Evolutionary conservation across 1,140 invertebrate genomes (phyloP).

Genomic region (Polypedilum vanderplanki): DNA sequence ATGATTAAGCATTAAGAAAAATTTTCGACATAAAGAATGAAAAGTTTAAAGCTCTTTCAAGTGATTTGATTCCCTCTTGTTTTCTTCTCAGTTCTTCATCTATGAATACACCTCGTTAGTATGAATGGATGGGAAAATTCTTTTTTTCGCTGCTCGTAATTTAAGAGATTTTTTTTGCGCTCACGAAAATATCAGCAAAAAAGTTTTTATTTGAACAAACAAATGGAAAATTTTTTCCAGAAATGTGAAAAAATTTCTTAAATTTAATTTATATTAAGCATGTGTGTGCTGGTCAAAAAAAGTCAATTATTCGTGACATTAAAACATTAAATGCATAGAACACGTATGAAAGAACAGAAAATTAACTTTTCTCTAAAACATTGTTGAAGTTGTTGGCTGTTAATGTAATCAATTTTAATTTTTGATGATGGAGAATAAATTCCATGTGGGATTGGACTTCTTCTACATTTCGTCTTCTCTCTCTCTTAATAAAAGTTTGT

Average conservation of each 20-base stretch:
- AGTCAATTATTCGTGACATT: conserved; percentile 24
- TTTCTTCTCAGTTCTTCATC: neutral
- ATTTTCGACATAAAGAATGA: too few species aligned
- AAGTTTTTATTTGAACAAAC: neutral
- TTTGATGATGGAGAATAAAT: neutral
- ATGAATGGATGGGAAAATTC: neutral
- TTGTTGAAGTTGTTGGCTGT: neutral
- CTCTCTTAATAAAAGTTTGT: neutral
- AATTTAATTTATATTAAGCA: too few species aligned
- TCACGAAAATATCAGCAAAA: neutral
- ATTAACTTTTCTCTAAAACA: neutral
- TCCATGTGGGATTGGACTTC: neutral
- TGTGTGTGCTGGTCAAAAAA: neutral
- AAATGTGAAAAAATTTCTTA: neutral
- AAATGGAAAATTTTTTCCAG: neutral
- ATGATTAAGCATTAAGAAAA: too few species aligned
- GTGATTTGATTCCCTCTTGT: neutral
- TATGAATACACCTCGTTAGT: neutral
- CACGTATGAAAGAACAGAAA: neutral
- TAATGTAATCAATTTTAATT: conserved; percentile 5
- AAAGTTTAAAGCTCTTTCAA: conserved; percentile 2
- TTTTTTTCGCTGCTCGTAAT: neutral
- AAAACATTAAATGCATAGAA: conserved; percentile 11
- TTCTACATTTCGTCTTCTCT: neutral
- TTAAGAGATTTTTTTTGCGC: neutral